These are phyloP conservation scores for Eupithecia vulgata DNA, from an alignment of 2,888 invertebrate genomes.

Conservation along the genomic window DNA sequence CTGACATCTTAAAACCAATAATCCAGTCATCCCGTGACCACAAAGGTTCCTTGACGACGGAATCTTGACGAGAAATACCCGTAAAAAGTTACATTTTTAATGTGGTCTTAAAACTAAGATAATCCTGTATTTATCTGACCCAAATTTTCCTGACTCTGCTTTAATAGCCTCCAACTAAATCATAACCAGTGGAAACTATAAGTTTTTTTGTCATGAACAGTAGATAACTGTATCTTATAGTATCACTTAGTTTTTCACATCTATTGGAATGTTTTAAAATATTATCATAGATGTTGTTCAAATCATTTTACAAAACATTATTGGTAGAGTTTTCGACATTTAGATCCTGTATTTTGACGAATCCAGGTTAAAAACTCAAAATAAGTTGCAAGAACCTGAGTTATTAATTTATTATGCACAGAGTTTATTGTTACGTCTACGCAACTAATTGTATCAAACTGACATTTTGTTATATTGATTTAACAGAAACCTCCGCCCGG, in stretches of 20 bases:
- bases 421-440: not conserved
- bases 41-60: not conserved
- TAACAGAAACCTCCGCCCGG: conserved; percentile 90
- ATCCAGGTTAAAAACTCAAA: not conserved
- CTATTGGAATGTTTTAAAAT: not conserved
- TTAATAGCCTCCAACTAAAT: not conserved
- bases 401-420: too few relatives aligned
- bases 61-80: not conserved
- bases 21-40: not conserved
- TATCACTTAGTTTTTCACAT: not conserved
- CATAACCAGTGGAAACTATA: not conserved
- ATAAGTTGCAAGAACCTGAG: too few relatives aligned
- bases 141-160: not conserved
- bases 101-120: not conserved
- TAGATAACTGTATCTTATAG: not conserved
- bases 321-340: not conserved
- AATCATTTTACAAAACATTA: not conserved
- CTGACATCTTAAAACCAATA: not conserved
- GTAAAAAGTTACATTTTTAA: not conserved
- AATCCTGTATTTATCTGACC: not conserved
- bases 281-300: not conserved
- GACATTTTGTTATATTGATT: not conserved
- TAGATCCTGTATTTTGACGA: not conserved
- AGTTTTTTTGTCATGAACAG: not conserved
- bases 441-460: not conserved